Percentiles rank a stretch among this genome's conserved stretches.
Conservation (phyloP, 2,888 invertebrate genomes). For the Eupithecia tripunctaria region DNA sequence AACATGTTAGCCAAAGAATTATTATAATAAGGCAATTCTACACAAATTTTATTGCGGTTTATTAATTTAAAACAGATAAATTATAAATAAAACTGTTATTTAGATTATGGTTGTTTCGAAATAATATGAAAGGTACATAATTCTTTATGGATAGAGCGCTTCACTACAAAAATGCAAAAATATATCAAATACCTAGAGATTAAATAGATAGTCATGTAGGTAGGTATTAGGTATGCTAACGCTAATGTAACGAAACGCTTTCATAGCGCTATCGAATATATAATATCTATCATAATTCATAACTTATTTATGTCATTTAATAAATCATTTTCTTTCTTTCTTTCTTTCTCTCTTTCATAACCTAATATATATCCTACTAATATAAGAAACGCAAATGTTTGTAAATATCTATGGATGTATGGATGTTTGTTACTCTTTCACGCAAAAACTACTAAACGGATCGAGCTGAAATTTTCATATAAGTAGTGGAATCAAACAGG, state of each 20-base stretch:
- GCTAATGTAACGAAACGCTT: neutral
- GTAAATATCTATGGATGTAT: too few relatives aligned
- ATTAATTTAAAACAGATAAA: slow-evolving; percentile 1
- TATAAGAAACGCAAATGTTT: too few relatives aligned
- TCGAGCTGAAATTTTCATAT: too few relatives aligned
- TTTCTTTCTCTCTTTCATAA: too few relatives aligned
- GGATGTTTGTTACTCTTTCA: too few relatives aligned
- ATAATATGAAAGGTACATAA: neutral
- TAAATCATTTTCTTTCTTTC: too few relatives aligned
- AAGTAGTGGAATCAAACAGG: too few relatives aligned
- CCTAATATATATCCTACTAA: too few relatives aligned
- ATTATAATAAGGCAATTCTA: neutral
- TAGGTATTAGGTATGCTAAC: neutral
- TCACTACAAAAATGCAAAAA: neutral
- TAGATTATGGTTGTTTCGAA: neutral
- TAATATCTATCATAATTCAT: too few relatives aligned
- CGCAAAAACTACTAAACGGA: too few relatives aligned
- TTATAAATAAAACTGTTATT: neutral
- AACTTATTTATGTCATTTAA: too few relatives aligned
- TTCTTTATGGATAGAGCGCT: neutral
- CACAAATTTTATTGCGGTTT: neutral
- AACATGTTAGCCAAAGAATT: slow-evolving; percentile 2
- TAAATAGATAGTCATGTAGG: neutral
- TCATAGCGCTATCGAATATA: neutral
- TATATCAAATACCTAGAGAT: neutral